Evolutionary conservation across 2,113 vertebrate species (phyloP).

Genomic region (Clupea harengus): DNA sequence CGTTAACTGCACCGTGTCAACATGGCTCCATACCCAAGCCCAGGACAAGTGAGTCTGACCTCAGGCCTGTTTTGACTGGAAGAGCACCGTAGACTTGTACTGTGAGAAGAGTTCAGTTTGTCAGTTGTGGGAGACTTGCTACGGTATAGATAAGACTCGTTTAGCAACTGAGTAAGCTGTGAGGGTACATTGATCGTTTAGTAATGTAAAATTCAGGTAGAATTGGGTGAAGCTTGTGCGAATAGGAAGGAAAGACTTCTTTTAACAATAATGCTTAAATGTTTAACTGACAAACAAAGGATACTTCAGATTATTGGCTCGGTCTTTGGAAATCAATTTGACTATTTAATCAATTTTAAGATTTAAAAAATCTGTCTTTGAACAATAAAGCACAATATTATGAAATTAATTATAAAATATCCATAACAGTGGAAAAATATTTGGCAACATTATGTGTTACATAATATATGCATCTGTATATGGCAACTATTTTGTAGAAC

Average conservation of each 20-base stretch:
- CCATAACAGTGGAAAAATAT: neutral
- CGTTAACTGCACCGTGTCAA: constrained; percentile 57
- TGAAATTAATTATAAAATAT: neutral
- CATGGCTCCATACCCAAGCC: constrained; percentile 51
- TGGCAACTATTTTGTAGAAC: neutral
- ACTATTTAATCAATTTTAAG: neutral
- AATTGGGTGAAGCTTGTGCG: neutral
- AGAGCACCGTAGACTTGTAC: constrained; percentile 22
- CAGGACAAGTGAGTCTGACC: constrained; percentile 17
- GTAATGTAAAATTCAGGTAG: neutral
- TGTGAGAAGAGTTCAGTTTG: constrained; percentile 26
- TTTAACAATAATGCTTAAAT: neutral
- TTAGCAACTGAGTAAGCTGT: neutral
- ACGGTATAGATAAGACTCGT: neutral
- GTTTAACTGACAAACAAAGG: too few species aligned
- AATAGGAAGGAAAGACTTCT: neutral
- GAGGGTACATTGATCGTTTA: neutral
- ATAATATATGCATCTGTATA: neutral
- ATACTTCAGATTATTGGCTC: neutral
- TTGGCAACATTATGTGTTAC: neutral
- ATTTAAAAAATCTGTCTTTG: neutral
- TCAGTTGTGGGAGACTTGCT: neutral
- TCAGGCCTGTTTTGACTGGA: constrained; percentile 49
- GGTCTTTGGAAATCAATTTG: neutral
- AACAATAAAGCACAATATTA: neutral